Base-by-base conservation (phyloP, 2,888 invertebrate genomes). In the Lobophora halterata region DNA sequence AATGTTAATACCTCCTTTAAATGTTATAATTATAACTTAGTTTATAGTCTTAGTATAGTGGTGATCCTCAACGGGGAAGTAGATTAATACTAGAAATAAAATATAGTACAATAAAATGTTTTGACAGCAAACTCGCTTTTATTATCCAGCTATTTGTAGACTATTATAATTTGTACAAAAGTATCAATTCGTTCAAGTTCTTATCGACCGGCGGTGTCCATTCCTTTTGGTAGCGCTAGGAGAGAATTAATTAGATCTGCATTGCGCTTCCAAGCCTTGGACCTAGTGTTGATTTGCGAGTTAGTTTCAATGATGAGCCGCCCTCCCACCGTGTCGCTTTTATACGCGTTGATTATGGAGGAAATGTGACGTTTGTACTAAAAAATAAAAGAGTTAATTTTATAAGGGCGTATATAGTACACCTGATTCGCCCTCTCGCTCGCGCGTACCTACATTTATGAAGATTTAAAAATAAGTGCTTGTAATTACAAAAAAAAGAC, bases 121-220 rank as follows among this genome's bases (percentile, higher is more conserved):
- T 54, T 51, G 51, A 60, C 39, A 52, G 48, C 44, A 47, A 35
- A 6, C 18, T 26, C 19, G 19, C 20, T 50, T 47, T 52, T 45
- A 49, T 53, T 52, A 37, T 13, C 35, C 11, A 24, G n/a, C n/a
- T n/a, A n/a, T n/a, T n/a, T n/a, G n/a, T n/a, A n/a, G n/a, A n/a
- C n/a, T n/a, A n/a, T n/a, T n/a, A n/a, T n/a, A n/a, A n/a, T n/a
- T n/a, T n/a, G 13, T 30, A 9, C 12, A 16, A 11, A 16, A 21
- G 7, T 9, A 31, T 16, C 10, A 13, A 6, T 21, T 21, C 9
- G 23, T 25, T 12, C 17, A 13, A 1, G 8, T 33, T 76, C 77
- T n/a, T n/a, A 90, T 71, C 91, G 91, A 31, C 94, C 94, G 21
- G 92, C 93, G 37, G 92, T 92, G 58, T 92, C 91, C 89, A 94